phyloP scores from a whole-genome alignment of 1,140 invertebrate species.

The Mactra quadrangularis region DNA sequence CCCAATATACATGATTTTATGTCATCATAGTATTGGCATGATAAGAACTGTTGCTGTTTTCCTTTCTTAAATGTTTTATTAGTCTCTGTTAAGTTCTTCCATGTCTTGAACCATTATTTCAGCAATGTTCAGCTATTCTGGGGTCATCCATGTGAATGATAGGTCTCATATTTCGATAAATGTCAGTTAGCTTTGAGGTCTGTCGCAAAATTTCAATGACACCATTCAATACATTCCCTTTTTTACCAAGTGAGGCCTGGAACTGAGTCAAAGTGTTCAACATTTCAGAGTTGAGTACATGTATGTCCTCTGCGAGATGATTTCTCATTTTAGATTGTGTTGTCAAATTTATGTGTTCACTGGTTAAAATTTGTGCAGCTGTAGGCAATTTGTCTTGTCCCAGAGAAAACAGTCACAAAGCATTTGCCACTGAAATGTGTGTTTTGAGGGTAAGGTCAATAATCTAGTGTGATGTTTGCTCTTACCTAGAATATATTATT shows the following conservation, averaged over 20 bases:
- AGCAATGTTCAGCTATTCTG: neutral
- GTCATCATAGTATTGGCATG: constrained; percentile 33
- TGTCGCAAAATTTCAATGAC: constrained; percentile 35
- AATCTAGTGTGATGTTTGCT: too few species aligned
- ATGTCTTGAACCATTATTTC: constrained; percentile 5
- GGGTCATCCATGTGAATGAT: constrained; percentile 1
- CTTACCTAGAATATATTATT: neutral
- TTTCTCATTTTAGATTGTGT: constrained; percentile 64
- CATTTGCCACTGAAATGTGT: too few species aligned
- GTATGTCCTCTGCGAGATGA: constrained; percentile 57
- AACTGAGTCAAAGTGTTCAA: too few species aligned
- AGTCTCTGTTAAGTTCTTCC: neutral
- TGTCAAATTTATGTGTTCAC: too few species aligned
- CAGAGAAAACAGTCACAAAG: too few species aligned
- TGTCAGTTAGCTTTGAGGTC: constrained; percentile 36
- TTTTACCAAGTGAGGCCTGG: constrained; percentile 26
- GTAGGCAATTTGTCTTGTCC: too few species aligned
- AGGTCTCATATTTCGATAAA: constrained; percentile 41
- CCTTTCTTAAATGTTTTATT: neutral
- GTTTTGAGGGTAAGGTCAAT: too few species aligned
- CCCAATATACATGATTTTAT: constrained; percentile 17
- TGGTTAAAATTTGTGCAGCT: too few species aligned
- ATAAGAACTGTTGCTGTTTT: neutral
- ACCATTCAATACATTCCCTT: constrained; percentile 43
- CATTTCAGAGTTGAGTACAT: constrained; percentile 51